Conservation (phyloP, 2,113 vertebrate species). For the Clarias gariepinus region DNA sequence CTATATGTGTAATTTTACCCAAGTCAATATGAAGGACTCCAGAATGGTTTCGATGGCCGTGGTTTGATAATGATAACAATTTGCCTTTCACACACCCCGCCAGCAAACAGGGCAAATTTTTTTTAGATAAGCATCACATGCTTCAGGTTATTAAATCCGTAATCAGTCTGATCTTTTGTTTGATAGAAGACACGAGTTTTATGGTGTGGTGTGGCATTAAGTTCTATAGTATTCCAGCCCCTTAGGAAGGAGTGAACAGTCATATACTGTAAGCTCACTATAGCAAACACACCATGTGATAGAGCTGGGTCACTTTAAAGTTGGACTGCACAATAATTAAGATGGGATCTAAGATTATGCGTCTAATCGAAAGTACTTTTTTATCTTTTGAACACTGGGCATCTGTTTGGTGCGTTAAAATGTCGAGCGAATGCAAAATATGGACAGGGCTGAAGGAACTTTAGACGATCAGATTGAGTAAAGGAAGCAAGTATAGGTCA, state of each 20-base stretch:
- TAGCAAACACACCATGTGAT: background rate
- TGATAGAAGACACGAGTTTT: background rate
- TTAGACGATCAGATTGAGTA: background rate
- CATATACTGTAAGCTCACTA: background rate
- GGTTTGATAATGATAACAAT: constrained; percentile 12
- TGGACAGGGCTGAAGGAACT: background rate
- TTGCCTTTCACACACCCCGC: background rate
- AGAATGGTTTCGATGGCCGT: constrained; percentile 9
- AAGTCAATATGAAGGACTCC: constrained; percentile 16
- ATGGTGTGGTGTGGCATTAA: background rate
- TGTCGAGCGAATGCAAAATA: background rate
- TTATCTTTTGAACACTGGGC: background rate
- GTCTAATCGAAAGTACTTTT: background rate
- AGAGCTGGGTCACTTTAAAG: background rate
- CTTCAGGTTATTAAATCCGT: constrained; percentile 20
- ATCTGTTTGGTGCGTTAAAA: background rate
- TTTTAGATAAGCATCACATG: constrained; percentile 45
- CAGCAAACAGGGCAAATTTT: constrained; percentile 32
- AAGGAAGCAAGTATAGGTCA: background rate
- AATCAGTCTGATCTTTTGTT: constrained; percentile 16
- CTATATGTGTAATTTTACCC: constrained; percentile 13
- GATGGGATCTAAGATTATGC: background rate
- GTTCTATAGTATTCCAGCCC: background rate
- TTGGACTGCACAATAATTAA: background rate
- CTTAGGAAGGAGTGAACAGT: background rate